Evolutionary conservation across 2,888 invertebrate species (phyloP).

Genomic region (Sepiola atlantica): DNA sequence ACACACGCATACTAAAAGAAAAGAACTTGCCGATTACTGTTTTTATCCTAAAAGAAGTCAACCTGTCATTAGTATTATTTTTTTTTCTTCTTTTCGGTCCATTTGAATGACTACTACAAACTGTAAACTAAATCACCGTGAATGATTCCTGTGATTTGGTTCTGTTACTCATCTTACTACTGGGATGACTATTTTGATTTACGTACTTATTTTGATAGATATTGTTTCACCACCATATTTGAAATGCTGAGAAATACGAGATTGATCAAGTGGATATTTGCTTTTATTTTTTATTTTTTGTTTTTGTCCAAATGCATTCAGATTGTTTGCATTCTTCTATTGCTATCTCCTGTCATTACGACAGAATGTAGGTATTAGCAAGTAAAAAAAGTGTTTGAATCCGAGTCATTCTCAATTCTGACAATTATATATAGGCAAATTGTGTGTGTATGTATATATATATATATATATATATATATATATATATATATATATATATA

Average conservation of each 20-base stretch:
- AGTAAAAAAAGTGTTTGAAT: neutral
- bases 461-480: no score
- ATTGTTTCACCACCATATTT: neutral
- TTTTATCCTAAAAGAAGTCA: neutral
- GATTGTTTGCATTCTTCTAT: neutral
- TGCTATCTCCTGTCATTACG: neutral
- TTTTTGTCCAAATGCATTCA: neutral
- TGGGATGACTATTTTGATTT: neutral
- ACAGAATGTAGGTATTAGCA: neutral
- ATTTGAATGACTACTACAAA: neutral
- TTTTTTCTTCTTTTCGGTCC: neutral
- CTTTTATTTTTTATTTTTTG: neutral
- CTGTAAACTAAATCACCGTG: neutral
- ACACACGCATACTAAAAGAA: no score
- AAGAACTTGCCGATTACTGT: no score
- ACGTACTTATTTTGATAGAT: no score
- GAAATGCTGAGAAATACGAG: neutral
- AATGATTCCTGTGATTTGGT: neutral
- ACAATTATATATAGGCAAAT: no score
- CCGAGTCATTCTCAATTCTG: neutral
- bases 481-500: no score
- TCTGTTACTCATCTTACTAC: neutral
- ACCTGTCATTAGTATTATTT: neutral
- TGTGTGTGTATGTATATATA: no score
- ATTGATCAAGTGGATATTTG: neutral